Base-by-base conservation (phyloP, 2,797 vertebrate genomes). In the Channa striata region DNA sequence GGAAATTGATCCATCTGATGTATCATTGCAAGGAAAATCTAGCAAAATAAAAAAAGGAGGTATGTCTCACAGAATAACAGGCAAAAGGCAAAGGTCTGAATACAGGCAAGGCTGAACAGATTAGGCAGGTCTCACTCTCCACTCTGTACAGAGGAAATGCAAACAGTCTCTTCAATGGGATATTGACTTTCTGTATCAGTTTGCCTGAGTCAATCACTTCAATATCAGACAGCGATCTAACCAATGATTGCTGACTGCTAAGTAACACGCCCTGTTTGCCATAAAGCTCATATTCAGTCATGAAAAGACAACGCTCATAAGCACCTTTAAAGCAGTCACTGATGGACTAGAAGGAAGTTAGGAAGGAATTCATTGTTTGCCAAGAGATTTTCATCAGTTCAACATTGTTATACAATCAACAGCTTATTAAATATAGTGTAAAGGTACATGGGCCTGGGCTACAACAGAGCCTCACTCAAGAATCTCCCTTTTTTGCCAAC, bases 171-270 rank as follows among this genome's bases (percentile, higher is more conserved):
- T 74, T 89, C 79, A 88, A 80, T 83, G 52, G 70, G 66, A 84
- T 86, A 85, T 88, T 89, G 87, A 92, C 91, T 70, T 82, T 85
- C 81, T 85, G 44, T 84, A 90, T 89, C 84, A 82, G 82, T 74
- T 89, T 88, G 80, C 85, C 83, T 81, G 84, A 90, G 77, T 91
- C 88, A 87, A 86, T 91, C 89, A 81, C 84, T 84, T 84, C 68
- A 83, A 72, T 63, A 85, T 91, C 86, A 86, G 79, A 78, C 77
- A 25, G 61, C 77, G 70, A 83, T 80, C 76, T 66, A 64, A 52
- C 80, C 72, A 77, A 66, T 81, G 79, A 86, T 74, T 76, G 74
- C 43, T 56, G 39, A 54, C 53, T 13, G 60, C 67, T 73, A 25
- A 58, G 73, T 57, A 75, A 81, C 77, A 84, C 81, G 70, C 78